phyloP scores from a whole-genome alignment of 2,888 invertebrate genomes.

The Diarsia rubi region DNA sequence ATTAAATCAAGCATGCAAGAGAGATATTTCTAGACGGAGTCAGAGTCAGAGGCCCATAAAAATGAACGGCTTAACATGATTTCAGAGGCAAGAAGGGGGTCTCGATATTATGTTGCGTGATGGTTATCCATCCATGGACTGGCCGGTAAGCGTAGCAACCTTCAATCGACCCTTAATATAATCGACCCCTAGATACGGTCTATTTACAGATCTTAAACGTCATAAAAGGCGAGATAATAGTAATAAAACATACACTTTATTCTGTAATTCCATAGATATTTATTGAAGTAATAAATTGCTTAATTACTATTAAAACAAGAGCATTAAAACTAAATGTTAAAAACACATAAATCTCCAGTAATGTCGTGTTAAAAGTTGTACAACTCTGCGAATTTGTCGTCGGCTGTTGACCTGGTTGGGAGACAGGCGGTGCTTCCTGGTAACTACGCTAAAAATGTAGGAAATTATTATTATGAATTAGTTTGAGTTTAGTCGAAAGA shows the following conservation, averaged over 20 bases:
- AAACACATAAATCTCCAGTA: slow-evolving; percentile 53
- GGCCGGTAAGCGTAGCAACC: background rate
- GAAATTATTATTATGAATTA: slow-evolving; percentile 35
- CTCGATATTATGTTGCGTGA: background rate
- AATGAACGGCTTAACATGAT: background rate
- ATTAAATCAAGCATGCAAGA: no score
- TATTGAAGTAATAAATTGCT: slow-evolving; percentile 27
- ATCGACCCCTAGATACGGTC: background rate
- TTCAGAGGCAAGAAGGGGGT: background rate
- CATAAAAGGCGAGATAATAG: slow-evolving; percentile 19
- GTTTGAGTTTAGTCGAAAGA: slow-evolving; percentile 20
- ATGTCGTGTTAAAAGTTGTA: slow-evolving; percentile 58
- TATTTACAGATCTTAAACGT: background rate
- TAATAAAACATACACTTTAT: slow-evolving; percentile 33
- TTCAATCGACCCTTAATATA: background rate
- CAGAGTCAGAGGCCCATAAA: no score
- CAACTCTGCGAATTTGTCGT: slow-evolving; percentile 61
- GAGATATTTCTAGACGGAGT: no score
- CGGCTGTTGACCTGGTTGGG: slow-evolving; percentile 61
- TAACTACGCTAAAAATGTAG: slow-evolving; percentile 52
- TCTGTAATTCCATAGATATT: slow-evolving; percentile 26
- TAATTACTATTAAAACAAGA: slow-evolving; percentile 44
- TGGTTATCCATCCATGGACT: background rate
- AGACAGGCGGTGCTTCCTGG: slow-evolving; percentile 55
- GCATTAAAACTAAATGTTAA: slow-evolving; percentile 36